phyloP scores from a whole-genome alignment of 2,797 vertebrate genomes.

The Pitangus sulphuratus region DNA sequence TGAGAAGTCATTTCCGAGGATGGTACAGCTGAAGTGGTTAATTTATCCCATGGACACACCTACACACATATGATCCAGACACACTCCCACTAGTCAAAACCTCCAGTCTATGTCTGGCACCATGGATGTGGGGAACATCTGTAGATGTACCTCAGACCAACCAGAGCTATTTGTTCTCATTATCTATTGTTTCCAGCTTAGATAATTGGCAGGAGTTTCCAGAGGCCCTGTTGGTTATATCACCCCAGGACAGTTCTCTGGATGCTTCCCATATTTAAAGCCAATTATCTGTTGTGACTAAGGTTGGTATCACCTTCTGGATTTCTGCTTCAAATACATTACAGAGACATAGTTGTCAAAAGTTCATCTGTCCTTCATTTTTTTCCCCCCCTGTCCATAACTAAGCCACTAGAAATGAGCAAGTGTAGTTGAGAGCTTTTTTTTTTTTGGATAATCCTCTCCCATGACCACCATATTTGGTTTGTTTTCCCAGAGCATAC shows the following conservation, averaged over 20 bases:
- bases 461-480: not conserved
- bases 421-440: not conserved
- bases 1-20: not conserved
- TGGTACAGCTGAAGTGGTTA: not conserved
- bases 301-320: not conserved
- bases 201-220: not conserved
- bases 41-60: fast-evolving
- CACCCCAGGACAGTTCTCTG: not conserved
- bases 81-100: not conserved
- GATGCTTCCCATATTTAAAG: not conserved
- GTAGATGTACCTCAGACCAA: not conserved
- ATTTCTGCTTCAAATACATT: not conserved
- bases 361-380: not conserved
- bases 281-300: not conserved
- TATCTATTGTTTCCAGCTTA: not conserved
- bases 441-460: not conserved
- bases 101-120: fast-evolving
- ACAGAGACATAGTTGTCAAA: not conserved
- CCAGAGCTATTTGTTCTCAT: not conserved
- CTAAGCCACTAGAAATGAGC: not conserved
- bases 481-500: not conserved
- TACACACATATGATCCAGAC: not conserved
- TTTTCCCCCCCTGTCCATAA: not conserved
- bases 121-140: not conserved
- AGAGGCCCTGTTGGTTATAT: too few relatives aligned